A percentile compares a stretch with the other conserved stretches of the same genome.
phyloP scores from a whole-genome alignment of 2,797 vertebrate genomes.

The Myotis vivesi region DNA sequence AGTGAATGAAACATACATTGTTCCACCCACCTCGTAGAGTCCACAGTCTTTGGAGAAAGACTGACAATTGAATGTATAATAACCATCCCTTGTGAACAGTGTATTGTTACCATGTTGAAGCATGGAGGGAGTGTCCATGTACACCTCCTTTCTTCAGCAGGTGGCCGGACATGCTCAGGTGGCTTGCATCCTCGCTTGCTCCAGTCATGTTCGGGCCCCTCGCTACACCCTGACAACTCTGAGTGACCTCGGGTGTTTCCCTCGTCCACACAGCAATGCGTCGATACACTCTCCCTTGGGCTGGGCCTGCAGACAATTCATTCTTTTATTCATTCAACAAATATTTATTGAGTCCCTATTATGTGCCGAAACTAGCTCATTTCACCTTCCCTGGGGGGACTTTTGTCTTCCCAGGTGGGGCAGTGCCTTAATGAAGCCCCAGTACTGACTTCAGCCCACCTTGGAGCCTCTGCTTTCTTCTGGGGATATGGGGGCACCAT shows the following conservation, averaged over 20 bases:
- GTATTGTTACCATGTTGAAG: not conserved
- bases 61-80: not conserved
- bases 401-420: not conserved
- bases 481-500: not conserved
- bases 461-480: not conserved
- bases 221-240: conserved; percentile 49
- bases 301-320: conserved; percentile 46
- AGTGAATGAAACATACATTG: not conserved
- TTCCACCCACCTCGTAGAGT: not conserved
- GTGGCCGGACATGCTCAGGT: not conserved
- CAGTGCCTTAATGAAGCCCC: not conserved
- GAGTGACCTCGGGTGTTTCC: conserved; percentile 48
- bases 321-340: conserved; percentile 53
- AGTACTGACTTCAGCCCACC: not conserved
- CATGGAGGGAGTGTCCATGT: rapidly evolving
- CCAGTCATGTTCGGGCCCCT: not conserved
- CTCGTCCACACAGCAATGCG: not conserved
- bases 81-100: not conserved
- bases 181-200: not conserved
- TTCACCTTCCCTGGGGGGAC: not conserved
- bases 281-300: conserved; percentile 38
- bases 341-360: conserved; percentile 50
- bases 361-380: not conserved
- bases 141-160: rapidly evolving
- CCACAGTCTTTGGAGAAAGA: not conserved